phyloP scores from a whole-genome alignment of 2,797 vertebrate genomes.

The Ctenopoma multispine region DNA sequence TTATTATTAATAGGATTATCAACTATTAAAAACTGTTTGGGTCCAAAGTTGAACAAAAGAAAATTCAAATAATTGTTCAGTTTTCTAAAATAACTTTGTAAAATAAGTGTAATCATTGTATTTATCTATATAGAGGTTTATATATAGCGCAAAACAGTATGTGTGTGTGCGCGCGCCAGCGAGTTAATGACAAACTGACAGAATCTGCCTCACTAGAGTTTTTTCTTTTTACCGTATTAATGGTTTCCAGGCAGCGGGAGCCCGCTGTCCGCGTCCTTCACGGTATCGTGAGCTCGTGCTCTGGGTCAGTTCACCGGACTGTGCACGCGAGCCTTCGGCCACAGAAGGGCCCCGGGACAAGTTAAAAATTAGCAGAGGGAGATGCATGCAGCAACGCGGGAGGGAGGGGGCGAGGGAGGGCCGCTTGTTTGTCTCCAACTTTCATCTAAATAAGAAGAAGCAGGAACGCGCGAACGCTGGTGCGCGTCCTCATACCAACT shows the following conservation, averaged over 20 bases:
- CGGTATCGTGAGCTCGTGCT: conserved; percentile 55
- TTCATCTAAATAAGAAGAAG: neutral
- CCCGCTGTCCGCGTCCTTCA: conserved; percentile 62
- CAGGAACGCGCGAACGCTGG: neutral
- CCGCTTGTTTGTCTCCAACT: conserved; percentile 18
- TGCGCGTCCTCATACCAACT: neutral
- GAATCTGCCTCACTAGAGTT: conserved; percentile 34
- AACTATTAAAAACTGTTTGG: too few relatives aligned
- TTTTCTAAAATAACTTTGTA: too few relatives aligned
- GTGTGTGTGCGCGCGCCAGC: neutral
- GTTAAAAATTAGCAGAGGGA: conserved; percentile 69
- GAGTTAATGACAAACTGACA: conserved; percentile 70
- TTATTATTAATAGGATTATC: too few relatives aligned
- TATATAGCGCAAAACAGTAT: too few relatives aligned
- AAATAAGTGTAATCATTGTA: too few relatives aligned
- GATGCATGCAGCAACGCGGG: conserved; percentile 38
- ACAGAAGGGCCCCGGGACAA: conserved; percentile 18
- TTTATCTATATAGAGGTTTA: too few relatives aligned
- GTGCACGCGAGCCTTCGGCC: conserved; percentile 30
- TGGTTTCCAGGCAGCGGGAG: conserved; percentile 42
- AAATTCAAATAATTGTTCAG: too few relatives aligned
- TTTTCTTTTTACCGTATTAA: conserved; percentile 45
- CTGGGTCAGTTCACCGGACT: conserved; percentile 60
- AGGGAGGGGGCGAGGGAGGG: neutral
- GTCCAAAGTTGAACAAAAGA: too few relatives aligned